Evolutionary conservation across 2,888 invertebrate species (phyloP).

Genomic region (Scaptomyza caliginosa): DNA sequence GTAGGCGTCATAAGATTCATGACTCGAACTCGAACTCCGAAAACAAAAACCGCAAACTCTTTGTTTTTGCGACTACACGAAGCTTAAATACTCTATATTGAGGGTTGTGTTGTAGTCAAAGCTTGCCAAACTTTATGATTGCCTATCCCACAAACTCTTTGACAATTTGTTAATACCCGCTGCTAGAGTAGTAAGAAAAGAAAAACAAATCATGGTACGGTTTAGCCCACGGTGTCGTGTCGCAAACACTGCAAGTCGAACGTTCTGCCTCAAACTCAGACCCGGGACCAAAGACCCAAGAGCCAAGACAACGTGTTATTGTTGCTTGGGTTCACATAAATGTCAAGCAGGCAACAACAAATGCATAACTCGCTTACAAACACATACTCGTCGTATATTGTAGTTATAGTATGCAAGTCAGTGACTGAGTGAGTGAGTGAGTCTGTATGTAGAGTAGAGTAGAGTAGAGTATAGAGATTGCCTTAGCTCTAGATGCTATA

Average conservation of each 20-base stretch:
- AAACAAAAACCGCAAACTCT: conserved; percentile 46
- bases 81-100: conserved; percentile 19
- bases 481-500: conserved; percentile 67
- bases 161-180: neutral
- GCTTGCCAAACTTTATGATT: too few species aligned
- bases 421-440: too few species aligned
- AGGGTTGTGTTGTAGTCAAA: too few species aligned
- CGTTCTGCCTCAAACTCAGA: conserved; percentile 38
- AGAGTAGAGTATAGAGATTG: conserved; percentile 51
- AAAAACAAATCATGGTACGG: conserved; percentile 37
- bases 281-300: neutral
- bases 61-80: neutral
- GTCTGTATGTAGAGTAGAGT: neutral
- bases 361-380: conserved; percentile 21
- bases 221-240: conserved; percentile 62
- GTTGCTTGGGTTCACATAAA: conserved; percentile 78
- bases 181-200: conserved; percentile 21
- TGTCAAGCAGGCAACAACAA: conserved; percentile 74
- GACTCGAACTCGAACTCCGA: conserved; percentile 66
- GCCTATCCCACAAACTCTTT: neutral
- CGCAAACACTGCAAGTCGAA: conserved; percentile 49
- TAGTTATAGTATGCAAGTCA: neutral
- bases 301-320: conserved; percentile 72
- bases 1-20: conserved; percentile 82
- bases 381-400: neutral